A percentile compares a stretch with the other conserved stretches of the same genome.
phyloP scores from a whole-genome alignment of 2,113 vertebrate species.

The Gymnogyps californianus region DNA sequence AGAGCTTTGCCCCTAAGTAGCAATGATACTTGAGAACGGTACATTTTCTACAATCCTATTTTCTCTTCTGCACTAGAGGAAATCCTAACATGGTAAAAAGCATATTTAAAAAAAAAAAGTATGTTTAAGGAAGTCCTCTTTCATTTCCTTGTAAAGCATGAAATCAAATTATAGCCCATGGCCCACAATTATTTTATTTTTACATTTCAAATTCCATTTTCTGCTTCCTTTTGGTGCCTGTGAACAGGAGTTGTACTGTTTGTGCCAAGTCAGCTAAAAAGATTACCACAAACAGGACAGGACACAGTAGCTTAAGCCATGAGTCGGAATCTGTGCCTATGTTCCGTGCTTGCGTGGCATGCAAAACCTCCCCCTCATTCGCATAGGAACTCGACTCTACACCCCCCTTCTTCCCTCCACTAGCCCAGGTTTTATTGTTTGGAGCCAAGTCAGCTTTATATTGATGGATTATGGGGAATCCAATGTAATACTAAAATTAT shows the following conservation, averaged over 20 bases:
- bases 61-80: conserved; percentile 74
- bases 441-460: neutral
- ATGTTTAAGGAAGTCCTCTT: conserved; percentile 76
- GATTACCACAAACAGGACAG: conserved; percentile 42
- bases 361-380: neutral
- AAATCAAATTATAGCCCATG: conserved; percentile 78
- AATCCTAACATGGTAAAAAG: conserved; percentile 80
- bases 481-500: neutral
- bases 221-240: conserved; percentile 59
- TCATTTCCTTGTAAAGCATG: conserved; percentile 80
- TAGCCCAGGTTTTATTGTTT: neutral
- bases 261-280: conserved; percentile 66
- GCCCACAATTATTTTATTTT: conserved; percentile 74
- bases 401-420: neutral
- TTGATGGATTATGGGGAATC: neutral
- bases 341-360: neutral
- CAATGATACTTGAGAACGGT: conserved; percentile 78
- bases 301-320: conserved; percentile 46
- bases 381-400: neutral
- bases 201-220: conserved; percentile 75
- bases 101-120: conserved; percentile 14
- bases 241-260: conserved; percentile 64
- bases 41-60: conserved; percentile 76
- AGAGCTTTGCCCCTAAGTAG: conserved; percentile 76
- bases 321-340: neutral